phyloP scores from a whole-genome alignment of 2,888 invertebrate species.

The Lasioglossum zephyrum region DNA sequence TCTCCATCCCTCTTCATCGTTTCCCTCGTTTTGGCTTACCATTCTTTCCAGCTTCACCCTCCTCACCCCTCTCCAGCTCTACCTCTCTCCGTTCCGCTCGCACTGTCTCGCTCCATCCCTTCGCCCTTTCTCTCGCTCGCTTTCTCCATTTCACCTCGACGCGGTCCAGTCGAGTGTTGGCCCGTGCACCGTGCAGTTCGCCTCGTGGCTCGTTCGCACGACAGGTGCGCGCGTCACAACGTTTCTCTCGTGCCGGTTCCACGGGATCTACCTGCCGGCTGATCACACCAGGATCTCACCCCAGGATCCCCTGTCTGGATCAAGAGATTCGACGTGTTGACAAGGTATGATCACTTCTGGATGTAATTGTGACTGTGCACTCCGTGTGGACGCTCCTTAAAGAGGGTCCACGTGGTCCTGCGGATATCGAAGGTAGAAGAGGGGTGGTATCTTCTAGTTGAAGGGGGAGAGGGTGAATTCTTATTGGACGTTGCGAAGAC shows the following conservation, averaged over 20 bases:
- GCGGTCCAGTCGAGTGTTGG: constrained; percentile 76
- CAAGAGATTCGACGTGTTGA: neutral
- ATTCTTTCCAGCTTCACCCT: constrained; percentile 9
- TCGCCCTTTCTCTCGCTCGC: constrained; percentile 51
- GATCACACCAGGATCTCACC: neutral
- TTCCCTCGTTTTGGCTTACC: neutral
- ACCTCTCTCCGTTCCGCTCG: neutral
- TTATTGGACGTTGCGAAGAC: neutral
- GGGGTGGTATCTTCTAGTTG: neutral
- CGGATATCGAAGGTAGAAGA: neutral
- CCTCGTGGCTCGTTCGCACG: constrained; percentile 51
- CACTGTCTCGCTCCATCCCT: constrained; percentile 18
- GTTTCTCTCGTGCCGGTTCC: neutral
- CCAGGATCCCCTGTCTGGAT: neutral
- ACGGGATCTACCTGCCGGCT: neutral
- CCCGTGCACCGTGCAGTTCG: constrained; percentile 74
- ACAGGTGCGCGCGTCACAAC: constrained; percentile 27
- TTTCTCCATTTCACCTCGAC: constrained; percentile 68
- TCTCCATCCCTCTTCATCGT: neutral
- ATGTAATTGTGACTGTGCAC: neutral
- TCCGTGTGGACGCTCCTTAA: neutral
- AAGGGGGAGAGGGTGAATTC: neutral
- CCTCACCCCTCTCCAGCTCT: neutral
- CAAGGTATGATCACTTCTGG: neutral
- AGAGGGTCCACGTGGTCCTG: neutral